Conservation (phyloP, 2,113 vertebrate species). For the Oreochromis aureus region DNA sequence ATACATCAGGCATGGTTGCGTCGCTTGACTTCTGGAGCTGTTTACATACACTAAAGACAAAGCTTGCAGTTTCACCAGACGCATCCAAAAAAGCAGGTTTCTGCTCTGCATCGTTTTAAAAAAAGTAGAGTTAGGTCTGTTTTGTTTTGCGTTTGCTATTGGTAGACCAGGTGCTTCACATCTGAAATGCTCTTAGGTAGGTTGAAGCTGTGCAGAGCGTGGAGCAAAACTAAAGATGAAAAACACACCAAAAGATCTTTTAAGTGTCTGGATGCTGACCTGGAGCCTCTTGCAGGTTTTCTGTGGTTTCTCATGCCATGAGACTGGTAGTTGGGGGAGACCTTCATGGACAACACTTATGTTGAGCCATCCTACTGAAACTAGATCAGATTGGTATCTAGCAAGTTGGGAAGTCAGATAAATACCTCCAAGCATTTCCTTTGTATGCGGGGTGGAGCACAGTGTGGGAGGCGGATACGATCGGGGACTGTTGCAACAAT, state of each 20-base stretch:
- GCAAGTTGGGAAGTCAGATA: neutral
- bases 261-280: neutral
- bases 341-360: neutral
- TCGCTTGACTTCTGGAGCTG: neutral
- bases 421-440: neutral
- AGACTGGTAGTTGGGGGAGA: neutral
- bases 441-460: neutral
- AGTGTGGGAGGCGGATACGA: neutral
- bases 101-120: neutral
- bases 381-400: neutral
- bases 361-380: neutral
- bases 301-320: neutral
- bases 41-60: neutral
- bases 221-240: neutral
- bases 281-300: neutral
- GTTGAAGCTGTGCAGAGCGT: neutral
- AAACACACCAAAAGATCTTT: neutral
- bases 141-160: neutral
- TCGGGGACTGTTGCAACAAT: neutral
- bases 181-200: neutral
- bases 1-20: neutral
- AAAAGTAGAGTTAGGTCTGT: neutral
- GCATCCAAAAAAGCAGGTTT: neutral
- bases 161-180: neutral
- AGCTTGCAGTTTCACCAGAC: neutral